Conservation (phyloP, 2,888 invertebrate genomes). For the Nematopogon swammerdamellus region DNA sequence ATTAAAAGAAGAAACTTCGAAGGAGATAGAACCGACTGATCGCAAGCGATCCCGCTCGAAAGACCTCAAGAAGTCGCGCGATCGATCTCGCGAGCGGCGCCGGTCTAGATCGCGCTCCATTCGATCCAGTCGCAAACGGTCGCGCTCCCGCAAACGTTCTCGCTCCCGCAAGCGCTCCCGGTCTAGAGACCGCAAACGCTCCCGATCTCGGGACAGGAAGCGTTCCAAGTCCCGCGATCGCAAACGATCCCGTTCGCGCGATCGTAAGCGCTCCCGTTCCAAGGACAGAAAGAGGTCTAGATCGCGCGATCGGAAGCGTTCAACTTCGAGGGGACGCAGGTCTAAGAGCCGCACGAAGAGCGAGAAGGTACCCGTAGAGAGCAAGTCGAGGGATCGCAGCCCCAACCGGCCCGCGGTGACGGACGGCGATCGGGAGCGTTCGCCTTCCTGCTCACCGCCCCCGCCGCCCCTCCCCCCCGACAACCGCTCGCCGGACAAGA, state of each 20-base stretch:
- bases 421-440: constrained; percentile 21
- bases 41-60: constrained; percentile 41
- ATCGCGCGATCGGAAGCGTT: constrained; percentile 23
- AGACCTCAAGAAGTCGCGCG: constrained; percentile 30
- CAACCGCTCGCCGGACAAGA: constrained; percentile 26
- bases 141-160: constrained; percentile 28
- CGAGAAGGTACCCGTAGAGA: constrained; percentile 37
- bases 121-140: constrained; percentile 20
- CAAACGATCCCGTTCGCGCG: constrained; percentile 21
- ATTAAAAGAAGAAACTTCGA: constrained; percentile 26
- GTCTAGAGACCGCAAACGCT: constrained; percentile 41
- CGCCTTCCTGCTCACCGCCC: constrained; percentile 17
- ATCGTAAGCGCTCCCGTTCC: constrained; percentile 19
- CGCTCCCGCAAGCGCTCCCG: constrained; percentile 46
- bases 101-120: constrained; percentile 54
- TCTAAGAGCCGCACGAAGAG: constrained; percentile 42
- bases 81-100: constrained; percentile 61
- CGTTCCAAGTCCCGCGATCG: constrained; percentile 33
- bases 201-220: constrained; percentile 20
- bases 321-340: constrained; percentile 34
- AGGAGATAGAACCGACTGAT: constrained; percentile 22
- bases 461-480: constrained; percentile 39
- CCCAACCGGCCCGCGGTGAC: constrained; percentile 26
- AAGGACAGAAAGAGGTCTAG: constrained; percentile 28
- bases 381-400: constrained; percentile 35